Conservation (phyloP, 2,113 vertebrate species). For the Nothoprocta pentlandii region DNA sequence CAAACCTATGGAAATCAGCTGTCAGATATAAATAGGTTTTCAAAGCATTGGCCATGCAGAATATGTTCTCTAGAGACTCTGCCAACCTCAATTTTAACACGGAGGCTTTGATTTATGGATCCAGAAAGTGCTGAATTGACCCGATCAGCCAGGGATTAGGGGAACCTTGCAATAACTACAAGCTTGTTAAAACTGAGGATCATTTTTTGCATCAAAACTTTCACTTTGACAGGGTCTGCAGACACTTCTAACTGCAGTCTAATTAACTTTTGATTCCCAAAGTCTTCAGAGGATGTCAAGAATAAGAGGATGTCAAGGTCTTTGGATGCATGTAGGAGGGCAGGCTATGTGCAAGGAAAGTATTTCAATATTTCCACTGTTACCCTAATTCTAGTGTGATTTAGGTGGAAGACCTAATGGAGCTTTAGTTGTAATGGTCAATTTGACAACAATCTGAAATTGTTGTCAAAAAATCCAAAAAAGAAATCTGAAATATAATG, state of each 20-base stretch:
- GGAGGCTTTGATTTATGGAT: background rate
- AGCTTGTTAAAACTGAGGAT: background rate
- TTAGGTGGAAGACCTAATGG: background rate
- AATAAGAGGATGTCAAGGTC: background rate
- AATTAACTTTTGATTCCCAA: background rate
- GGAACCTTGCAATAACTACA: background rate
- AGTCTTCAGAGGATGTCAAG: background rate
- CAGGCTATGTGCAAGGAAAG: background rate
- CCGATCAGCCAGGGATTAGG: background rate
- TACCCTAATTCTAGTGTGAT: background rate
- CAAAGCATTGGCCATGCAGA: background rate
- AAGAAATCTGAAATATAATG: background rate
- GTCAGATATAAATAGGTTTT: rapidly evolving
- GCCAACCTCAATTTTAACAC: background rate
- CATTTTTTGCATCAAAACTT: background rate
- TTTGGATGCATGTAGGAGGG: background rate
- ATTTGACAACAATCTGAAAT: background rate
- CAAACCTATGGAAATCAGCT: background rate
- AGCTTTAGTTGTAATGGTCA: background rate
- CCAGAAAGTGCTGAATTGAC: background rate
- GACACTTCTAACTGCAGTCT: background rate
- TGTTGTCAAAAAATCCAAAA: background rate
- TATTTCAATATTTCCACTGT: background rate
- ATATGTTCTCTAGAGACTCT: background rate
- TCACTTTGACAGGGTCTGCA: background rate